Evolutionary conservation across 2,888 invertebrate genomes (phyloP).

Genomic region (Gandaritis pyraliata): DNA sequence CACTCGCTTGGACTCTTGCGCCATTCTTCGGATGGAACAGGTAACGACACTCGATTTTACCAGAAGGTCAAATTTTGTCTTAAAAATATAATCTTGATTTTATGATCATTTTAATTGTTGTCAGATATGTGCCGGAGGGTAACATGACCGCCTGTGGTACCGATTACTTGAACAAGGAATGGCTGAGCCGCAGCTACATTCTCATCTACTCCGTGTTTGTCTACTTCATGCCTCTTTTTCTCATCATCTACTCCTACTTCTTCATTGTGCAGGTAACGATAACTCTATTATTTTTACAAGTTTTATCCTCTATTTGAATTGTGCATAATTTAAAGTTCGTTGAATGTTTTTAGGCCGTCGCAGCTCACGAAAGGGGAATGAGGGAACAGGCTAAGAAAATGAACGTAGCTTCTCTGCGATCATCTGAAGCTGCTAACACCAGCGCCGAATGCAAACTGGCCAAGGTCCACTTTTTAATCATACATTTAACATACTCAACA

Average conservation of each 20-base stretch:
- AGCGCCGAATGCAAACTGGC: conserved; percentile 95
- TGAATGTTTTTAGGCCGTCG: conserved; percentile 85
- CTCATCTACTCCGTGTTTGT: conserved; percentile 91
- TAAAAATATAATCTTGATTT: neutral
- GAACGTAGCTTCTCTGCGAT: conserved; percentile 95
- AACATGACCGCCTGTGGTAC: conserved; percentile 97
- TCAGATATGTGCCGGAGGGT: conserved; percentile 95
- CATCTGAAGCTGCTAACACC: conserved; percentile 89
- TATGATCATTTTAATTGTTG: conserved; percentile 7
- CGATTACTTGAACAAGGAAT: conserved; percentile 91
- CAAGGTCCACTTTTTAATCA: conserved; percentile 79
- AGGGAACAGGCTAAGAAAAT: conserved; percentile 96
- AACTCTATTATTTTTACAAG: neutral
- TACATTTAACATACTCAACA: too few relatives aligned
- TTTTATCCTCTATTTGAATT: too few relatives aligned
- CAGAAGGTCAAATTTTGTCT: neutral
- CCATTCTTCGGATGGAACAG: conserved; percentile 95
- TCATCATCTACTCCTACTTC: conserved; percentile 94
- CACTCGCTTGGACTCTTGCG: conserved; percentile 91
- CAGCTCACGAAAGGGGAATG: conserved; percentile 94
- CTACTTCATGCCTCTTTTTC: conserved; percentile 90
- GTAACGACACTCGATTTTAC: conserved; percentile 60
- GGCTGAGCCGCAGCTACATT: conserved; percentile 91
- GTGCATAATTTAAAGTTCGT: conserved; percentile 1
- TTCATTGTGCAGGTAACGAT: conserved; percentile 90